Evolutionary conservation across 2,888 invertebrate genomes (phyloP), one percentile per base, ranked within the genome.

Genomic region (Pterobdella sp.): DNA sequence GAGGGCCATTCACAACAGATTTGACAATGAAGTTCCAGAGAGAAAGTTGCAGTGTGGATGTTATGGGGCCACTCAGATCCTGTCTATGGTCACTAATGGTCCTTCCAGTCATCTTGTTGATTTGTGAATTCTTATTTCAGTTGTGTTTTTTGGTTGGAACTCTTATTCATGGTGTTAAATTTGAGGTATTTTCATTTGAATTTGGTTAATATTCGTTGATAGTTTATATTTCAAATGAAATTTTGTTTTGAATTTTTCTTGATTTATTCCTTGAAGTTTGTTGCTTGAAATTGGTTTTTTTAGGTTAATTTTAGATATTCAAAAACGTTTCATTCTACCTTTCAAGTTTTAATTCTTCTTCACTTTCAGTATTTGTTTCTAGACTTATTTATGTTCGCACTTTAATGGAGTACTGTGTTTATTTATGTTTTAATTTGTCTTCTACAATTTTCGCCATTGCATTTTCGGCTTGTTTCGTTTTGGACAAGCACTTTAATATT

Each of bases 31-130:
- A 63, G 71, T 56, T 26, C 71, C 71, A 26, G 34, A 52, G 35
- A 56, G 56, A 34, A 42, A 52, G 31, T 35, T 71, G 26, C 35
- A n/a, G 3, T 76, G 78, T 76, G 85, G 85, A 7, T 82, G 83
- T 0, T 85, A 84, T 78, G 85, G 85, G 10, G 83, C 84, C 35
- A 78, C 82, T 76, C 85, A 85, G 77, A 83, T 84, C 56, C 80
- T 85, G 26, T 79, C 78, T 1, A 81, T 81, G 60, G 75, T 75
- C 1, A 78, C 76, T n/a, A 76, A 77, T 73, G 77, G 76, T 67
- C 76, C 78, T 7, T 77, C 65, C 68, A 74, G 75, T 63, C 77
- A 77, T 71, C 29, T 77, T 0, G 60, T 75, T 3, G 77, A 77
- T 35, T 68, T 76, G 26, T 77, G 52, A 69, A 72, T 56, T 22